Evolutionary conservation across 2,797 vertebrate species (phyloP).

Genomic region (Pterois miles): DNA sequence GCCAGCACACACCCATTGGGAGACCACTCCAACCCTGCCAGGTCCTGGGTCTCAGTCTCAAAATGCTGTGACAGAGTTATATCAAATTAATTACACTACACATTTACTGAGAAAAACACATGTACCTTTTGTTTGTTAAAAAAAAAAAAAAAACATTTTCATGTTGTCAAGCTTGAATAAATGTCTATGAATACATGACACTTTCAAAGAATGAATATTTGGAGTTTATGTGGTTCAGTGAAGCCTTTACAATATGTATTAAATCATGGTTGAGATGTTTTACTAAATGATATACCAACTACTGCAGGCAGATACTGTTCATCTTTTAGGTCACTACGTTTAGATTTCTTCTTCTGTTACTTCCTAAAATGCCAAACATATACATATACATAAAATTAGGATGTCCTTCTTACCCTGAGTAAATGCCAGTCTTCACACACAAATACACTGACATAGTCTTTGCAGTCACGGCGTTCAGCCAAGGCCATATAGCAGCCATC

Average conservation of each 20-base stretch:
- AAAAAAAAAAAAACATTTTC: too few relatives aligned
- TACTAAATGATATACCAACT: neutral
- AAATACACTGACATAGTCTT: conserved; percentile 94
- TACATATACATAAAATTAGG: neutral
- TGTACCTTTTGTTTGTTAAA: neutral
- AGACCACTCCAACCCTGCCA: conserved; percentile 94
- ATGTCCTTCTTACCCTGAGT: conserved; percentile 85
- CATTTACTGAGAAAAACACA: neutral
- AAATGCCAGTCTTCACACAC: conserved; percentile 98
- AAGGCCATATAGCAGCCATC: conserved; percentile 95
- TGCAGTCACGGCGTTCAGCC: conserved; percentile 95
- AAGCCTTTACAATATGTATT: neutral
- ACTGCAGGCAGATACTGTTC: neutral
- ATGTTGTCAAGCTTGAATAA: neutral
- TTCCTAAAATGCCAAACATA: neutral
- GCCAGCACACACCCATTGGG: conserved; percentile 96
- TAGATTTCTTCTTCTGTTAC: neutral
- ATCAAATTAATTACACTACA: neutral
- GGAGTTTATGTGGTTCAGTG: too few relatives aligned
- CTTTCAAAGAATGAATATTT: neutral
- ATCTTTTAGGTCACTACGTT: neutral
- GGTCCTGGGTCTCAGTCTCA: conserved; percentile 94
- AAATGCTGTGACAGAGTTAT: conserved; percentile 87
- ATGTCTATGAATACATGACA: too few relatives aligned
- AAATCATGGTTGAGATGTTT: neutral